These are phyloP conservation scores for Actias luna DNA, from an alignment of 2,888 invertebrate species.

Conservation along the genomic window DNA sequence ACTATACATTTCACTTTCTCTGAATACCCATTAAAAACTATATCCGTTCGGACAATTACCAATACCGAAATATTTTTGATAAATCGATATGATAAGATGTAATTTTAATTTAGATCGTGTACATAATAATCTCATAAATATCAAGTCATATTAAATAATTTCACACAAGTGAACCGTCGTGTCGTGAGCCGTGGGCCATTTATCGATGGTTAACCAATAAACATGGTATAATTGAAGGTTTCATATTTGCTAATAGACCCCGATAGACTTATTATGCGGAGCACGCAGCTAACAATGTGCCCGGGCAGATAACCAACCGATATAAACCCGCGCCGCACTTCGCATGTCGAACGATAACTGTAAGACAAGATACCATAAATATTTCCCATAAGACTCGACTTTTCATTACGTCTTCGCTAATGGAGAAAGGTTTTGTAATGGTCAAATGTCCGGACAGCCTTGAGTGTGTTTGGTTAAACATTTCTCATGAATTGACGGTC, in stretches of 20 bases:
- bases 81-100: slow-evolving; percentile 9
- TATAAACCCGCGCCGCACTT: slow-evolving; percentile 52
- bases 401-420: slow-evolving; percentile 46
- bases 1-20: background rate
- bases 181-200: background rate
- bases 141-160: slow-evolving; percentile 3
- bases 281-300: slow-evolving; percentile 75
- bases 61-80: background rate
- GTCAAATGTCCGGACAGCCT: slow-evolving; percentile 42
- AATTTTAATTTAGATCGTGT: slow-evolving; percentile 11
- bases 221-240: slow-evolving; percentile 58
- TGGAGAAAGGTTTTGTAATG: slow-evolving; percentile 29
- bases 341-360: slow-evolving; percentile 70
- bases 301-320: slow-evolving; percentile 58
- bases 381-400: slow-evolving; percentile 58
- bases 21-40: background rate
- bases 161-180: background rate
- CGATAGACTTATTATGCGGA: slow-evolving; percentile 69
- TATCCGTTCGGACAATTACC: background rate
- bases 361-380: slow-evolving; percentile 55
- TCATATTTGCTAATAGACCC: slow-evolving; percentile 72
- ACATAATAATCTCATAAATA: background rate
- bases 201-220: slow-evolving; percentile 39
- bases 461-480: slow-evolving; percentile 55
- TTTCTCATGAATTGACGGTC: slow-evolving; percentile 61